Evolutionary conservation across 2,113 vertebrate species (phyloP).

Genomic region (Lathamus discolor): DNA sequence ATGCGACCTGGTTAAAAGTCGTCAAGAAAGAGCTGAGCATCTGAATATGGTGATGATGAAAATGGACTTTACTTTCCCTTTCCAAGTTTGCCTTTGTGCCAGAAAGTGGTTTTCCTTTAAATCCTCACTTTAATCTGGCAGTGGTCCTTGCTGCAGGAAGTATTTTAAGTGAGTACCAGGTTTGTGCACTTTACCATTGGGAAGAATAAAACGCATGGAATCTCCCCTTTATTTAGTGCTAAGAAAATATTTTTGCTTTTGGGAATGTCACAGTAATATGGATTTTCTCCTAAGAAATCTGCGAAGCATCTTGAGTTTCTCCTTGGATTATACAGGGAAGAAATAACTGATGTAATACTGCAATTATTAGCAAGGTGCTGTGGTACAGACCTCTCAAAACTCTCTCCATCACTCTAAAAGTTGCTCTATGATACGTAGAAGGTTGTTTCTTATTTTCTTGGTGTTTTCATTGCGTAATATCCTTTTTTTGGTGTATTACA

Average conservation of each 20-base stretch:
- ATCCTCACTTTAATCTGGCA: background rate
- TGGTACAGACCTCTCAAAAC: background rate
- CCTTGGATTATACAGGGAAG: background rate
- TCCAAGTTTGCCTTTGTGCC: background rate
- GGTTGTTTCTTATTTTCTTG: slow-evolving; percentile 18
- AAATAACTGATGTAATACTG: background rate
- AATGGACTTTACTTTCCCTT: background rate
- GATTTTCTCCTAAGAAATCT: background rate
- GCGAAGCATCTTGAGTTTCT: background rate
- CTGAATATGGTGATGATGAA: background rate
- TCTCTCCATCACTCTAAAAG: background rate
- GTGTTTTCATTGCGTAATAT: background rate
- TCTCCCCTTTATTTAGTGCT: background rate
- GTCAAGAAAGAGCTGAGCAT: background rate
- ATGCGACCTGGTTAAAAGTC: background rate
- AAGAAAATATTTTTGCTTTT: background rate
- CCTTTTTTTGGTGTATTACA: slow-evolving; percentile 25
- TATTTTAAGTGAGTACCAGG: background rate
- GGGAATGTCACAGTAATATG: background rate
- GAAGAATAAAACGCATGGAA: background rate
- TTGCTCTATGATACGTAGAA: background rate
- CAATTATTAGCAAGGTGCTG: background rate
- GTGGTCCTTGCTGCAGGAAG: background rate
- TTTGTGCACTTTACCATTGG: background rate
- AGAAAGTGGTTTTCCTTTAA: background rate